Conservation (phyloP, 2,113 vertebrate genomes). For the Siniperca knerii region DNA sequence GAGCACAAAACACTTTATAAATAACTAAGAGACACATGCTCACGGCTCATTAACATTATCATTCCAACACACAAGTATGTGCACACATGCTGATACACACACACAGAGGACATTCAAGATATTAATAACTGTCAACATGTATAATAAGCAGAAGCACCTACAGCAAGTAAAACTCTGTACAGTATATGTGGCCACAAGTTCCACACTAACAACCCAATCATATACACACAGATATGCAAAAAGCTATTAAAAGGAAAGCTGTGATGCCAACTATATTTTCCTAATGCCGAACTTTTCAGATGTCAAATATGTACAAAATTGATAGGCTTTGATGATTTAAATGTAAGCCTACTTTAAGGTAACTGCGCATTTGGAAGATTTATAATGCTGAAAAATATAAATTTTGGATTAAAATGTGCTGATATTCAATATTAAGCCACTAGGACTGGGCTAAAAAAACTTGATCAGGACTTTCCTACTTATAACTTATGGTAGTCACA, state of each 20-base stretch:
- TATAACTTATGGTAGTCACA: neutral
- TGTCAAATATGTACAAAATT: neutral
- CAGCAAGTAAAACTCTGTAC: slow-evolving; percentile 2
- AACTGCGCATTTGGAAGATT: neutral
- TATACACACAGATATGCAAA: neutral
- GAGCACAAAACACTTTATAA: slow-evolving; percentile 84
- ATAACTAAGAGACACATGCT: slow-evolving; percentile 81
- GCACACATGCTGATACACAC: slow-evolving; percentile 16
- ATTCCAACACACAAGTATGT: slow-evolving; percentile 58
- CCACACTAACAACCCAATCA: neutral
- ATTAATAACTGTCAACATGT: slow-evolving; percentile 74
- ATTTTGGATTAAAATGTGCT: neutral
- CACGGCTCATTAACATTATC: slow-evolving; percentile 79
- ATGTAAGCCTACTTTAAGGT: neutral
- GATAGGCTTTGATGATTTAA: neutral
- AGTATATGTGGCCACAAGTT: neutral
- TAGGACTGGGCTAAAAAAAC: too few relatives aligned
- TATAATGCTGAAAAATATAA: neutral
- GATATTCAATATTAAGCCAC: neutral
- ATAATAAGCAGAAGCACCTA: slow-evolving; percentile 34
- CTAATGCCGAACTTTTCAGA: neutral
- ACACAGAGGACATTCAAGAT: slow-evolving; percentile 42
- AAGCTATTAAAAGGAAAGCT: neutral
- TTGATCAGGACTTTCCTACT: too few relatives aligned
- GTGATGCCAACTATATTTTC: neutral